Base-by-base conservation (phyloP, 2,113 vertebrate species). In the Rhinoderma darwinii region DNA sequence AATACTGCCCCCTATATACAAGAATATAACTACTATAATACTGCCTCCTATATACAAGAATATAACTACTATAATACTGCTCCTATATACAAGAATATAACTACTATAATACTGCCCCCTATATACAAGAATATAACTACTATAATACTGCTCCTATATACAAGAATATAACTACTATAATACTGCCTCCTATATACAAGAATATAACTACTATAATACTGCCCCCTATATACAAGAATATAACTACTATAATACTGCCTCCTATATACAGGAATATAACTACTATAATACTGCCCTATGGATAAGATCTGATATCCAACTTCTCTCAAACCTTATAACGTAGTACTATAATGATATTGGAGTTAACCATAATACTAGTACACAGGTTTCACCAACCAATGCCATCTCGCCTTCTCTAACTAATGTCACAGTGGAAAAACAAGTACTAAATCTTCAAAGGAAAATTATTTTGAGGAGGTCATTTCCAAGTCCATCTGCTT, bases 61-160 rank as follows among this genome's bases (percentile, higher is more conserved):
- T 66, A 66, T 66, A 66, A 66, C 61, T 66, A 66, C 61, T 66
- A 66, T 66, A 66, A 66, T 32, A 66, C 61, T 66, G 61, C 27
- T 17, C 30, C 3, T 63, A 63, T 63, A 8, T 63, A 63, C 59
- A 63, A 27, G 59, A 63, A 63, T 63, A 63, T 63, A 63, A 63
- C 59, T 63, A 63, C 59, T 63, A 63, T 63, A 63, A 63, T 63
- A 63, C 59, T 63, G 10, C 59, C 59, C 5, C 61, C 15, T 66
- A 66, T 66, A 9, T 66, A 66, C 61, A 66, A 66, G 61, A 66
- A 66, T 66, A 66, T 66, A 66, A 66, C 61, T 66, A 66, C 61
- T 66, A 66, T 66, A 66, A 66, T 66, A 66, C 30, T 66, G 30
- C 27, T 66, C 61, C 61, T 32, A 66, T 66, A 9, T 66, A 66